These are phyloP conservation scores for Phaethon lepturus DNA, from an alignment of 2,113 vertebrate species.

Conservation along the genomic window DNA sequence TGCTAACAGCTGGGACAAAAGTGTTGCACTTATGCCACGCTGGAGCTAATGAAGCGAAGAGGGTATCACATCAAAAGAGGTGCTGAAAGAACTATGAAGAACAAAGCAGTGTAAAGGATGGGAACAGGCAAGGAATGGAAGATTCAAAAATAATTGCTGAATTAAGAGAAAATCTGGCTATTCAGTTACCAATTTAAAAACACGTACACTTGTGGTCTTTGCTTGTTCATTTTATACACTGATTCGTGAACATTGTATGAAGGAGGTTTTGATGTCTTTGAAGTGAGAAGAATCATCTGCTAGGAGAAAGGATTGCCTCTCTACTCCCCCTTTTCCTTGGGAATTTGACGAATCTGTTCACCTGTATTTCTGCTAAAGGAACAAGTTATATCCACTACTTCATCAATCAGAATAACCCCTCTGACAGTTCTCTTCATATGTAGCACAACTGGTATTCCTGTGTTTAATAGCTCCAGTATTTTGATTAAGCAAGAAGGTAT, in stretches of 20 bases:
- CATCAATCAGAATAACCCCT: neutral
- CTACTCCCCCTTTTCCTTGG: neutral
- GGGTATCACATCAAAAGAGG: neutral
- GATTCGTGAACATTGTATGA: neutral
- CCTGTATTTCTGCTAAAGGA: neutral
- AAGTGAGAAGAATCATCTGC: neutral
- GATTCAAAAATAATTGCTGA: neutral
- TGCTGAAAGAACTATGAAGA: neutral
- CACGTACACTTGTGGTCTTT: neutral
- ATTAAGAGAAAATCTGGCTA: neutral
- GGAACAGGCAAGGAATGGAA: neutral
- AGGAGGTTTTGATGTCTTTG: neutral
- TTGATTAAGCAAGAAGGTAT: neutral
- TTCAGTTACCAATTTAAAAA: neutral
- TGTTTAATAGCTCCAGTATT: neutral
- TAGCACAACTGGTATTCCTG: neutral
- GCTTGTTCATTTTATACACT: neutral
- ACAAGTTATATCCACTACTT: neutral
- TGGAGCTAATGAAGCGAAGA: neutral
- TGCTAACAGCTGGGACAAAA: neutral
- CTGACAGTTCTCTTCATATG: neutral
- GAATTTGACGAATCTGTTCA: neutral
- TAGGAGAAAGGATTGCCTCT: neutral
- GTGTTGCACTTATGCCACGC: fast-evolving
- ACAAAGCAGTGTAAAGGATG: neutral